Conservation (phyloP, 2,797 vertebrate genomes). For the Prunella strophiata region DNA sequence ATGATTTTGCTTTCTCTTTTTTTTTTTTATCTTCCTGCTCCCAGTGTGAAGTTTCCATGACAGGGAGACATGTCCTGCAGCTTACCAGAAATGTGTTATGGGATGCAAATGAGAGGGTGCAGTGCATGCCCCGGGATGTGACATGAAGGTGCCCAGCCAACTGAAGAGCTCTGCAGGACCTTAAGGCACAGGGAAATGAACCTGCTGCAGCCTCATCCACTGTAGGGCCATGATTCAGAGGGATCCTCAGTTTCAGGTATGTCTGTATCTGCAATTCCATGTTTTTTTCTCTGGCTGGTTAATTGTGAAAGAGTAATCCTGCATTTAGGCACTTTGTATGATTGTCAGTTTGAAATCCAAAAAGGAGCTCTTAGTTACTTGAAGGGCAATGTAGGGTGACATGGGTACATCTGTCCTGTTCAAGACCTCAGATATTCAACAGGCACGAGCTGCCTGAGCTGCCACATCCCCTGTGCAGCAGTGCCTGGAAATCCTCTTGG, state of each 20-base stretch:
- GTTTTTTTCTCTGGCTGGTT: neutral
- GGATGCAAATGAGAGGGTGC: neutral
- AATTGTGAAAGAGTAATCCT: neutral
- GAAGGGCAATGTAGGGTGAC: neutral
- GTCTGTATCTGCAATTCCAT: neutral
- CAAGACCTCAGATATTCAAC: neutral
- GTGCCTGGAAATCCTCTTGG: neutral
- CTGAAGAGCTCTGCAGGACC: neutral
- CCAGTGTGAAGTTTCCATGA: neutral
- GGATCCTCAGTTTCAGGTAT: neutral
- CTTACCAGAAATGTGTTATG: neutral
- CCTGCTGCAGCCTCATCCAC: neutral
- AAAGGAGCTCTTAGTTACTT: neutral
- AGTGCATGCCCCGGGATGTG: rapidly evolving
- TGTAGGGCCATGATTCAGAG: rapidly evolving
- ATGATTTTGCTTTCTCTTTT: neutral
- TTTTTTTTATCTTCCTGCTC: neutral
- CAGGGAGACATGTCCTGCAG: neutral
- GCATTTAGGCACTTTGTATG: neutral
- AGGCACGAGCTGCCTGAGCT: neutral
- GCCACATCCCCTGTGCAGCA: neutral
- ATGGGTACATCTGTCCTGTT: neutral
- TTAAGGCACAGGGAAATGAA: neutral
- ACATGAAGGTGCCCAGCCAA: neutral
- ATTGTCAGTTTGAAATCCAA: neutral